Base-by-base conservation (phyloP, 2,888 invertebrate species). In the Campaea margaritaria region DNA sequence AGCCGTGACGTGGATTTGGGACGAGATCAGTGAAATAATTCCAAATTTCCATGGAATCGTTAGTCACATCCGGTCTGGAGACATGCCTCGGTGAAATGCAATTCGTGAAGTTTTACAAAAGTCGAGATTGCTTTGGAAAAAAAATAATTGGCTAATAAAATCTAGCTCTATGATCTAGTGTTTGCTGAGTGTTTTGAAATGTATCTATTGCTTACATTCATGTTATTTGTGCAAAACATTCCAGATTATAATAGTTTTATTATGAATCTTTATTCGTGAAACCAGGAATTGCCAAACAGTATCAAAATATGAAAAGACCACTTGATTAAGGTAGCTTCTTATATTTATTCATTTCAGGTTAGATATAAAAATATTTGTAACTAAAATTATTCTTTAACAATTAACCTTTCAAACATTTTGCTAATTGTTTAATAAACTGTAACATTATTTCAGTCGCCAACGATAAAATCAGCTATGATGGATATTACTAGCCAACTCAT, bases 381-480 rank as follows among this genome's bases (percentile, higher is more conserved):
- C n/a, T n/a, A n/a, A n/a, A n/a, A n/a, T n/a, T n/a, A n/a, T n/a
- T n/a, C n/a, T n/a, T n/a, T n/a, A n/a, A n/a, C n/a, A n/a, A n/a
- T n/a, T n/a, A n/a, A n/a, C n/a, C n/a, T n/a, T n/a, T n/a, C n/a
- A n/a, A n/a, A n/a, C n/a, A n/a, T n/a, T n/a, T n/a, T n/a, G n/a
- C n/a, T n/a, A n/a, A n/a, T n/a, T n/a, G 12, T 47, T 27, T n/a
- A 10, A 15, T 15, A 15, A 41, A 8, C 9, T 41, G 2, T 15
- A 41, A 21, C 21, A 13, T 44, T 12, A 31, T 59, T 60, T 31
- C 86, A 92, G 91, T 91, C 91, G 7, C 88, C 91, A 15, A 28
- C 81, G 13, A 81, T 92, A 59, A 91, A 92, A 75, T 78, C 89
- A 9, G 76, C 82, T 2, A 89, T 91, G 91, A 91, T 91, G 89